Evolutionary conservation across 2,113 vertebrate species (phyloP).

Genomic region (Oriolus oriolus): DNA sequence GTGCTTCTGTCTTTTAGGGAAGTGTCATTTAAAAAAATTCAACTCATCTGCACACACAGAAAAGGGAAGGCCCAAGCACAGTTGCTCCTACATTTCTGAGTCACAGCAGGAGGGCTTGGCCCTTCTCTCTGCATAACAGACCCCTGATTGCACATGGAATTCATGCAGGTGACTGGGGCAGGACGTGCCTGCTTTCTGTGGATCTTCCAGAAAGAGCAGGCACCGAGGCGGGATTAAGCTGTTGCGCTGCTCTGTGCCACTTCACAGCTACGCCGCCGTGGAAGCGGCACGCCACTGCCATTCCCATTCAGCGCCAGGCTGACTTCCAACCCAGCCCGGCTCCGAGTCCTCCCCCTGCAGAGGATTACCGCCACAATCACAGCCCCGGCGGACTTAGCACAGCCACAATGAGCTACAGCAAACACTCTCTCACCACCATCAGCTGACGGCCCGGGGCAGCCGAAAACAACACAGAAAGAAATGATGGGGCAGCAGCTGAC

Average conservation of each 20-base stretch:
- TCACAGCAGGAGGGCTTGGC: not conserved
- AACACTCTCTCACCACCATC: not conserved
- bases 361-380: constrained; percentile 33
- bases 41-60: not conserved
- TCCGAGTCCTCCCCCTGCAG: not conserved
- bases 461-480: not conserved
- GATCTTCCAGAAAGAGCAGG: not conserved
- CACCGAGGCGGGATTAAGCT: not conserved
- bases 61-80: not conserved
- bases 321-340: not conserved
- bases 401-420: not conserved
- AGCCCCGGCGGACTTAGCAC: not conserved
- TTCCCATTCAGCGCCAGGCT: not conserved
- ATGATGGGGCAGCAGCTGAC: constrained; percentile 7
- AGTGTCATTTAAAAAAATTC: not conserved
- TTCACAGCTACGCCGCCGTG: rapidly evolving
- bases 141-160: not conserved
- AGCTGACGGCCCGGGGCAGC: not conserved
- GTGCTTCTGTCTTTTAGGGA: not conserved
- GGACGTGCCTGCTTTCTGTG: rapidly evolving
- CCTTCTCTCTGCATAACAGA: not conserved
- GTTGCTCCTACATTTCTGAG: not conserved
- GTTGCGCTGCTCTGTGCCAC: not conserved
- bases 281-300: not conserved
- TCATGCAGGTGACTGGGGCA: not conserved